These are phyloP conservation scores for Nasonia longicornis DNA, from an alignment of 1,140 invertebrate genomes.

Conservation along the genomic window DNA sequence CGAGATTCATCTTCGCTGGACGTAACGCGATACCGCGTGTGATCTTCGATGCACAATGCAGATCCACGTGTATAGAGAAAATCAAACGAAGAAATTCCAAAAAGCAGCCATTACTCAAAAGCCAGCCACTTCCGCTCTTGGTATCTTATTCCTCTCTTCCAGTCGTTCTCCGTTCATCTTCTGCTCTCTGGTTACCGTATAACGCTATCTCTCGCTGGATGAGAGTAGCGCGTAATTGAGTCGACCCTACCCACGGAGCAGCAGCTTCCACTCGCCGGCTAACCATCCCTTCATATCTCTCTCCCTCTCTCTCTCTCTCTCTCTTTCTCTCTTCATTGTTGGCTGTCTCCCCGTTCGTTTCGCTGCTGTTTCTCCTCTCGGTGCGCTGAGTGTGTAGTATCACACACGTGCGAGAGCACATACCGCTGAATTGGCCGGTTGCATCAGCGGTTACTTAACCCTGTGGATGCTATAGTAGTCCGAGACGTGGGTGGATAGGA, in stretches of 20 bases:
- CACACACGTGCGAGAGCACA: neutral
- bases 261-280: neutral
- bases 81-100: neutral
- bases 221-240: slow-evolving; percentile 40
- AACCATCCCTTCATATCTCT: neutral
- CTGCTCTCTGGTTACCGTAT: slow-evolving; percentile 1
- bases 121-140: neutral
- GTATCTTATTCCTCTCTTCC: slow-evolving; percentile 17
- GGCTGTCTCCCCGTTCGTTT: slow-evolving; percentile 10
- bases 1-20: neutral
- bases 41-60: too few species aligned
- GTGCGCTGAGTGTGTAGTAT: neutral
- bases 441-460: slow-evolving; percentile 14
- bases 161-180: neutral
- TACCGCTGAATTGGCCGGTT: neutral
- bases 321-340: slow-evolving; percentile 9
- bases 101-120: neutral
- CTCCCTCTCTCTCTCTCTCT: too few species aligned
- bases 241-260: neutral
- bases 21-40: too few species aligned
- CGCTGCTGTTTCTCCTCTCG: neutral
- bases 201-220: neutral
- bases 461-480: too few species aligned
- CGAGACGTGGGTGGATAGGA: neutral
- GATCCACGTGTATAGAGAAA: too few species aligned